These are phyloP conservation scores for Drosophila asahinai DNA, from an alignment of 1,140 invertebrate genomes.

Conservation along the genomic window DNA sequence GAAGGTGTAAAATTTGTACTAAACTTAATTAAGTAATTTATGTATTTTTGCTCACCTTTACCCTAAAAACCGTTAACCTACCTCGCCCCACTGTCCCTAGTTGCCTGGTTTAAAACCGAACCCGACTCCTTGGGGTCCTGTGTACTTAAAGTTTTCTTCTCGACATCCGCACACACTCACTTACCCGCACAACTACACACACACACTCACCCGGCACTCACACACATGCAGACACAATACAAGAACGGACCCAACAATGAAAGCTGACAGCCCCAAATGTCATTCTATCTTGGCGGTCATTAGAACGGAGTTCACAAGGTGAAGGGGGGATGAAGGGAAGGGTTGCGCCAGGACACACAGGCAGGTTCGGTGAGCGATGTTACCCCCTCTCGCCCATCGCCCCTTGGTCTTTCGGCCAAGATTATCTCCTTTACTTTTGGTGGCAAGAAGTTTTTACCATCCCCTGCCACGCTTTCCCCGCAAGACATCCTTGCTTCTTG, in stretches of 20 bases:
- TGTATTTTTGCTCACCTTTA: background rate
- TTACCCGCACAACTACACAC: conserved; percentile 31
- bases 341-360: background rate
- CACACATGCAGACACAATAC: conserved; percentile 47
- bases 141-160: conserved; percentile 82
- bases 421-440: conserved; percentile 83
- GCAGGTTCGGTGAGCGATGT: conserved; percentile 34
- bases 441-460: conserved; percentile 75
- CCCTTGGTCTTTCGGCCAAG: conserved; percentile 69
- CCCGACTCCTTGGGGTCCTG: conserved; percentile 57
- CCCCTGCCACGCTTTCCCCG: background rate
- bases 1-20: background rate
- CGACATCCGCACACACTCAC: conserved; percentile 54
- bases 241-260: conserved; percentile 74
- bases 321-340: conserved; percentile 2
- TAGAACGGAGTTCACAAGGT: conserved; percentile 74
- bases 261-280: conserved; percentile 82
- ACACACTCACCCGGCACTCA: conserved; percentile 35
- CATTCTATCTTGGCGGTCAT: conserved; percentile 83
- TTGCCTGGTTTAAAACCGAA: conserved; percentile 48
- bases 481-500: conserved; percentile 2
- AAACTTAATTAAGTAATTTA: background rate
- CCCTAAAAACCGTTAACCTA: too few relatives aligned
- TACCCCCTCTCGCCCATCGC: conserved; percentile 29
- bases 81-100: conserved; percentile 23